phyloP scores from a whole-genome alignment of 2,797 vertebrate genomes.

The Iguana delicatissima region DNA sequence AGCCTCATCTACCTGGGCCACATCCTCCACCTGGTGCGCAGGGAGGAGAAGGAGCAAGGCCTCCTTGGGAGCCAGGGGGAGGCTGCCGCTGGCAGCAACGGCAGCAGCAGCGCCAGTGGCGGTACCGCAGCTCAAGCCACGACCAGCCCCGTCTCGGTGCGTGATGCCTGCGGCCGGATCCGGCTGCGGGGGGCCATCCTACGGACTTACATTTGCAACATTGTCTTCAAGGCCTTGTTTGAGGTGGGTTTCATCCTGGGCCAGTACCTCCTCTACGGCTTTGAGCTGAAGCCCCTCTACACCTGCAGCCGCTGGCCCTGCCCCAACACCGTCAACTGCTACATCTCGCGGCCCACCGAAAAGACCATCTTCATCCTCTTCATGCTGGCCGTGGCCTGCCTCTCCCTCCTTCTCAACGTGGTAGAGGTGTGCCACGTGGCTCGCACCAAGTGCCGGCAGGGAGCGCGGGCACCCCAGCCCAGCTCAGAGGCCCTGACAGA shows the following conservation, averaged over 20 bases:
- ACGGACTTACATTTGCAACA: slow-evolving; percentile 87
- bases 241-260: slow-evolving; percentile 90
- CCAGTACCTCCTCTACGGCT: slow-evolving; percentile 90
- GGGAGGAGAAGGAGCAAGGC: slow-evolving; percentile 81
- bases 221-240: slow-evolving; percentile 90
- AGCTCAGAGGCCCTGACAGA: slow-evolving; percentile 71
- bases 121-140: too few relatives aligned
- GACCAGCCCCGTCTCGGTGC: slow-evolving; percentile 54
- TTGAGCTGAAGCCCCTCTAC: slow-evolving; percentile 89
- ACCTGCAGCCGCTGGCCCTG: slow-evolving; percentile 89
- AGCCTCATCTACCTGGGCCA: slow-evolving; percentile 92
- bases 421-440: slow-evolving; percentile 91
- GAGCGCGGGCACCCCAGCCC: slow-evolving; percentile 63
- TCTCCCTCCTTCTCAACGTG: slow-evolving; percentile 90
- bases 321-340: slow-evolving; percentile 90
- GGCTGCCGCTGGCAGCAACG: too few relatives aligned
- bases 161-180: slow-evolving; percentile 81
- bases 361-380: slow-evolving; percentile 93
- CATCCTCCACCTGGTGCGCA: slow-evolving; percentile 89
- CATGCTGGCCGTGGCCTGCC: slow-evolving; percentile 87
- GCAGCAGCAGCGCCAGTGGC: too few relatives aligned
- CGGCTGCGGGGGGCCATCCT: slow-evolving; percentile 85
- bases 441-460: slow-evolving; percentile 85
- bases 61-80: slow-evolving; percentile 41
- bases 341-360: slow-evolving; percentile 90